Percentiles rank a stretch among this genome's conserved stretches.
phyloP scores from a whole-genome alignment of 2,888 invertebrate genomes.

The Lordiphosa andalusiaca region DNA sequence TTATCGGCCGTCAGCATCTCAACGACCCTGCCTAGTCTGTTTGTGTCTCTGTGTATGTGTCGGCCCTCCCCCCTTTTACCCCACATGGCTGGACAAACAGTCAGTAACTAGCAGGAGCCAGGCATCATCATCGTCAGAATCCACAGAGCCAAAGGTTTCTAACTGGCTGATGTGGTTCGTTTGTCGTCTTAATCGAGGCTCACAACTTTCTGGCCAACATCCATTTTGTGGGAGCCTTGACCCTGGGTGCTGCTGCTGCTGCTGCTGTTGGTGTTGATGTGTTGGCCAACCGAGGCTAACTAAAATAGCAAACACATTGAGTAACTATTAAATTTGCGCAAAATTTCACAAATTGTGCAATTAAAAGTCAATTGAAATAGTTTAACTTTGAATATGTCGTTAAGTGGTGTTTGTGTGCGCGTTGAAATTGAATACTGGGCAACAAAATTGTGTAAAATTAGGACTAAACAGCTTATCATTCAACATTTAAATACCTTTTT shows the following conservation, averaged over 20 bases:
- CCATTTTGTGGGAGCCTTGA: slow-evolving; percentile 18
- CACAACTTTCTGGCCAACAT: slow-evolving; percentile 52
- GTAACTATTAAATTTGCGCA: slow-evolving; percentile 34
- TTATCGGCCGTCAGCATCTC: slow-evolving; percentile 39
- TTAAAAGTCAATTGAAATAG: slow-evolving; percentile 59
- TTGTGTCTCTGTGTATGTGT: slow-evolving; percentile 2
- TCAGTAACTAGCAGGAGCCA: slow-evolving; percentile 18
- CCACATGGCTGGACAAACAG: slow-evolving; percentile 35
- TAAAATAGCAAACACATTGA: slow-evolving; percentile 43
- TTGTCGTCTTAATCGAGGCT: slow-evolving; percentile 63
- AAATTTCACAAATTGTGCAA: slow-evolving; percentile 47
- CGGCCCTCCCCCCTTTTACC: slow-evolving; percentile 18
- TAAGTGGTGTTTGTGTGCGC: too few species aligned
- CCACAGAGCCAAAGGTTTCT: slow-evolving; percentile 36
- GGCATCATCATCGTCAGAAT: slow-evolving; percentile 36
- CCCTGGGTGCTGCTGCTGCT: slow-evolving; percentile 22
- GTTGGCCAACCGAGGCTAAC: slow-evolving; percentile 51
- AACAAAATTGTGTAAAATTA: too few species aligned
- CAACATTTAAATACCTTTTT: too few species aligned
- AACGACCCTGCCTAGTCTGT: slow-evolving; percentile 23
- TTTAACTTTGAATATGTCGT: neutral
- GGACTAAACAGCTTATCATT: too few species aligned
- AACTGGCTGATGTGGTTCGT: slow-evolving; percentile 54
- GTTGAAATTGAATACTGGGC: neutral
- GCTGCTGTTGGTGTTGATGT: slow-evolving; percentile 47